These are phyloP conservation scores for Salminus brasiliensis DNA, from an alignment of 2,113 vertebrate species.

Conservation along the genomic window DNA sequence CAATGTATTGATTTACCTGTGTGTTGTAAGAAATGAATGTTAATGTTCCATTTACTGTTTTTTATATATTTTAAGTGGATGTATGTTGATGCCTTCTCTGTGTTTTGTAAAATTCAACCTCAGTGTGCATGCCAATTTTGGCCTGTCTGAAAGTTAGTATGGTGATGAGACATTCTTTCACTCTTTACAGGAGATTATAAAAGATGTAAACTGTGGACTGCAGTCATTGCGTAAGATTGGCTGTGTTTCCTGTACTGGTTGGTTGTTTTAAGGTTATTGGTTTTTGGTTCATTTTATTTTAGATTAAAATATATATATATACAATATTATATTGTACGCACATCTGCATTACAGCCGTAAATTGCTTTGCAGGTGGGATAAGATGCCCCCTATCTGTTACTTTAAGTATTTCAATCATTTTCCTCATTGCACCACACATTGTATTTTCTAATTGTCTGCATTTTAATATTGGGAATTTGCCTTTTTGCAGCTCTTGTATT, in stretches of 20 bases:
- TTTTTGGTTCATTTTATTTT: neutral
- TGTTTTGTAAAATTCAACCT: neutral
- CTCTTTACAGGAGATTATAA: neutral
- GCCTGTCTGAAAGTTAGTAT: neutral
- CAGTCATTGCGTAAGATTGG: neutral
- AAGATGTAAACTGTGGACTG: neutral
- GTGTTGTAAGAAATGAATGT: neutral
- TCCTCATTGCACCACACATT: too few relatives aligned
- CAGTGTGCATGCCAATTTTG: neutral
- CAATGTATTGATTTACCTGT: slow-evolving; percentile 1
- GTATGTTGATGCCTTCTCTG: slow-evolving; percentile 7
- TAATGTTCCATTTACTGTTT: too few relatives aligned
- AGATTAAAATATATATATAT: too few relatives aligned
- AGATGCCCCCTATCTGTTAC: too few relatives aligned
- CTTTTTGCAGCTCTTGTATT: too few relatives aligned
- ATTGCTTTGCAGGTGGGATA: neutral
- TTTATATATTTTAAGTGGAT: too few relatives aligned
- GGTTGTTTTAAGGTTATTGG: neutral
- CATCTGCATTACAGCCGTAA: neutral
- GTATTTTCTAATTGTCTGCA: too few relatives aligned
- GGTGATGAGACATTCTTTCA: neutral
- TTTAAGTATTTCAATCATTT: neutral
- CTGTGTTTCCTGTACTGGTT: neutral
- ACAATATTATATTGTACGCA: neutral
- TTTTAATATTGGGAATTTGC: neutral